phyloP scores from a whole-genome alignment of 92 coral and sea anemone species.

The Epizoanthus rinbou region DNA sequence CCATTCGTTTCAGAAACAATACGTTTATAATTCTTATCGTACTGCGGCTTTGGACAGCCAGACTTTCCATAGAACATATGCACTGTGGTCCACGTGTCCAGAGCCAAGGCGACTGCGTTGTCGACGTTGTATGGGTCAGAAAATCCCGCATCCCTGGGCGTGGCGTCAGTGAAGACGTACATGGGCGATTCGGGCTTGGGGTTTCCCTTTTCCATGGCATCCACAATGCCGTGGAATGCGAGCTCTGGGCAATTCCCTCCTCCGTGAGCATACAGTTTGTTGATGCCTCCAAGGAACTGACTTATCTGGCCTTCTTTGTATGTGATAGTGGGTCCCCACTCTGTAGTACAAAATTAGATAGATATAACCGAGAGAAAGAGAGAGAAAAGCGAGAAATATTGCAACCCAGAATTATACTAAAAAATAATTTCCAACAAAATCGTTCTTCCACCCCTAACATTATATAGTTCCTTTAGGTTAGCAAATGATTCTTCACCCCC shows the following conservation, averaged over 20 bases:
- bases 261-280: constrained; percentile 16
- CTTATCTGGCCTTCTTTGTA: constrained; percentile 10
- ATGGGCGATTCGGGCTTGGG: constrained; percentile 61
- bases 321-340: constrained; percentile 3
- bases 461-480: too few relatives aligned
- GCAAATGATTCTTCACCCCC: too few relatives aligned
- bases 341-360: neutral
- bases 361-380: too few relatives aligned
- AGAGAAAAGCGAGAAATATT: too few relatives aligned
- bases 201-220: constrained; percentile 57
- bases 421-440: too few relatives aligned
- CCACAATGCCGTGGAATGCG: constrained; percentile 64
- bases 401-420: too few relatives aligned
- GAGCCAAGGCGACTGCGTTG: constrained; percentile 60
- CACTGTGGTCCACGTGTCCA: constrained; percentile 53
- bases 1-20: constrained; percentile 10
- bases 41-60: constrained; percentile 26
- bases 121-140: constrained; percentile 52
- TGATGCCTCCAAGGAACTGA: neutral
- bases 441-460: too few relatives aligned
- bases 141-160: constrained; percentile 39
- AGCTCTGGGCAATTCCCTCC: constrained; percentile 68
- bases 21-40: neutral
- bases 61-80: constrained; percentile 63
- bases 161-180: constrained; percentile 78